Conservation (phyloP, 1,140 invertebrate species). For the Eciton burchellii region DNA sequence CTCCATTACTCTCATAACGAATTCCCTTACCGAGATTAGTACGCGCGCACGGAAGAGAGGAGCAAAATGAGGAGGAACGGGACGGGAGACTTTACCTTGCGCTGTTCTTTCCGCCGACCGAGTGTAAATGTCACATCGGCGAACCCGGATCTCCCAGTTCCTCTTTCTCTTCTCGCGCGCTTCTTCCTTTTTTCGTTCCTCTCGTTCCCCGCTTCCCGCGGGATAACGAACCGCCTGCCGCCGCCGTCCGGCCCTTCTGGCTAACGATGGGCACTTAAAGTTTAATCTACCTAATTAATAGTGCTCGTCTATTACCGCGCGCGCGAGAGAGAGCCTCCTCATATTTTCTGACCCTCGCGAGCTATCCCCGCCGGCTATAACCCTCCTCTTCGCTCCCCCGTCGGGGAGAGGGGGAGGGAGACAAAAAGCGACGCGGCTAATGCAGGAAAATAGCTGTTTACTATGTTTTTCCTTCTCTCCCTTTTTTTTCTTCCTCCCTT, state of each 20-base stretch:
- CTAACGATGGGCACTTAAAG: slow-evolving; percentile 79
- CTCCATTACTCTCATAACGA: slow-evolving; percentile 54
- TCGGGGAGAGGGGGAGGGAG: too few species aligned
- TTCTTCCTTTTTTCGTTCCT: slow-evolving; percentile 39
- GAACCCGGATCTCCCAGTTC: not conserved
- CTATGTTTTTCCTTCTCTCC: slow-evolving; percentile 72
- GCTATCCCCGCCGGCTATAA: slow-evolving; percentile 67
- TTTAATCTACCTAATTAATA: slow-evolving; percentile 83
- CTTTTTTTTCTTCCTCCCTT: slow-evolving; percentile 47
- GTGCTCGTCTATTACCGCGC: slow-evolving; percentile 78
- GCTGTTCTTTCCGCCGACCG: slow-evolving; percentile 30
- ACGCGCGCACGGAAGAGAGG: not conserved
- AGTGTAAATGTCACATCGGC: slow-evolving; percentile 57
- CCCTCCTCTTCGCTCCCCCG: slow-evolving; percentile 6
- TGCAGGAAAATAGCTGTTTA: slow-evolving; percentile 77
- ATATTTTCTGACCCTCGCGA: slow-evolving; percentile 76
- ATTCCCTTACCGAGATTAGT: slow-evolving; percentile 57
- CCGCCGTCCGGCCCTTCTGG: slow-evolving; percentile 41
- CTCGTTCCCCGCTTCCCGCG: slow-evolving; percentile 45
- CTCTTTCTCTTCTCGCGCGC: not conserved
- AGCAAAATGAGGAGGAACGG: not conserved
- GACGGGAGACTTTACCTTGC: slow-evolving; percentile 35
- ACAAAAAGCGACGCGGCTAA: slow-evolving; percentile 74
- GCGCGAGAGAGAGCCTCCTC: slow-evolving; percentile 64
- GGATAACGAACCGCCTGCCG: slow-evolving; percentile 71